A percentile compares a stretch with the other conserved stretches of the same genome.
These are phyloP conservation scores for Euwallacea fornicatus DNA, from an alignment of 1,140 invertebrate species.

Conservation along the genomic window DNA sequence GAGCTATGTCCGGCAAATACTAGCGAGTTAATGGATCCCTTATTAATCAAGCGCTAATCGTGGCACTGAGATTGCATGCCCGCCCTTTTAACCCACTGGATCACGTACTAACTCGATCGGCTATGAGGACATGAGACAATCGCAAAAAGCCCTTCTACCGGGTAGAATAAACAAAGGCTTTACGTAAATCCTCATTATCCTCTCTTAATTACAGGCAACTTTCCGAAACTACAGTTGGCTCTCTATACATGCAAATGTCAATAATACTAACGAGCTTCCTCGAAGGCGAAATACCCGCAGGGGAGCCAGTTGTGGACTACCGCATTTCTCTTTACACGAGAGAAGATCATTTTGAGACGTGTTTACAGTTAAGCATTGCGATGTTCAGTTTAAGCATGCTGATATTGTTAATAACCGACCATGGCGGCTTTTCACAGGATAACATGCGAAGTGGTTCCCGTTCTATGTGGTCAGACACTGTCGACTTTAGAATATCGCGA, in stretches of 20 bases:
- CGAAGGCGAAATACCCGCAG: too few relatives aligned
- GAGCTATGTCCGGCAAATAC: constrained; percentile 17
- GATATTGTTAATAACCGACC: too few relatives aligned
- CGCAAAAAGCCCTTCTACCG: too few relatives aligned
- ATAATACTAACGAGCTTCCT: neutral
- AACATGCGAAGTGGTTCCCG: too few relatives aligned
- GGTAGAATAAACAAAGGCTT: neutral
- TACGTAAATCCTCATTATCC: constrained; percentile 3
- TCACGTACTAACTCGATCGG: neutral
- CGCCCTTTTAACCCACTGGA: constrained; percentile 8
- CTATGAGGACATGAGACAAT: neutral
- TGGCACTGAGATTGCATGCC: constrained; percentile 14
- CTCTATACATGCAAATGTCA: constrained; percentile 3
- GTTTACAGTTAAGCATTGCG: too few relatives aligned
- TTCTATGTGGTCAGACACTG: too few relatives aligned
- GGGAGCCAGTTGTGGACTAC: too few relatives aligned
- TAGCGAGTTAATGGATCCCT: constrained; percentile 3
- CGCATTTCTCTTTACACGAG: too few relatives aligned
- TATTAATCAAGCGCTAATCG: constrained; percentile 16
- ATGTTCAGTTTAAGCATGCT: too few relatives aligned
- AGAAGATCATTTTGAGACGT: too few relatives aligned
- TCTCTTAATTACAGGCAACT: constrained; percentile 3
- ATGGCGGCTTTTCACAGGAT: too few relatives aligned
- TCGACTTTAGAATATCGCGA: too few relatives aligned
- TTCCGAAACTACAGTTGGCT: neutral